Conservation (phyloP, 1,140 invertebrate species). For the Drusus annulatus region DNA sequence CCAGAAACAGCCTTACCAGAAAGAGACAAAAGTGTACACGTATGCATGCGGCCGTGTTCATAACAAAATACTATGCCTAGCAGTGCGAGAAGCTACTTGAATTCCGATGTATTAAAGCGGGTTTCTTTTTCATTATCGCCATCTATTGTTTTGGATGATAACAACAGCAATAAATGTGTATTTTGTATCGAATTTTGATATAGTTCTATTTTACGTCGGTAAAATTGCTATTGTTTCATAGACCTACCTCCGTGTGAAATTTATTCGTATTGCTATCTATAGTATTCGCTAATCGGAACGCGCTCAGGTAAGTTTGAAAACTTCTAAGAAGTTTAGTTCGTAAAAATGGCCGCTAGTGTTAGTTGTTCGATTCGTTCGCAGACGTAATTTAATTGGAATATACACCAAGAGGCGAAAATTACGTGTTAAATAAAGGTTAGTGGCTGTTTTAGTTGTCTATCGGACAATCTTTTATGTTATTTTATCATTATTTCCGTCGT, state of each 20-base stretch:
- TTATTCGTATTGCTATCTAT: too few relatives aligned
- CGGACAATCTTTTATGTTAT: neutral
- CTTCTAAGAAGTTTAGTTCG: conserved; percentile 41
- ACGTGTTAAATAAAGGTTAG: conserved; percentile 30
- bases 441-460: neutral
- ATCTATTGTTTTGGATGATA: too few relatives aligned
- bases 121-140: too few relatives aligned
- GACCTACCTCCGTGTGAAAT: too few relatives aligned
- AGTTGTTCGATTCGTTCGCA: conserved; percentile 4
- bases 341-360: conserved; percentile 44
- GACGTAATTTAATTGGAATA: conserved; percentile 26
- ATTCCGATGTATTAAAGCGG: too few relatives aligned
- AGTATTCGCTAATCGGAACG: conserved; percentile 30
- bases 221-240: too few relatives aligned
- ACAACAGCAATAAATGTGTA: too few relatives aligned
- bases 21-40: conserved; percentile 41
- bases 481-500: neutral
- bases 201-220: too few relatives aligned
- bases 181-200: too few relatives aligned
- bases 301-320: conserved; percentile 46
- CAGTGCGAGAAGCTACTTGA: too few relatives aligned
- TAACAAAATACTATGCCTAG: too few relatives aligned
- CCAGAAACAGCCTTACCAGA: neutral
- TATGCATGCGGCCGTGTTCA: conserved; percentile 22
- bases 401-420: conserved; percentile 12